A percentile compares a stretch with the other conserved stretches of the same genome.
These are phyloP conservation scores for Pelecanoides urinatrix DNA, from an alignment of 2,113 vertebrate genomes.

Conservation along the genomic window DNA sequence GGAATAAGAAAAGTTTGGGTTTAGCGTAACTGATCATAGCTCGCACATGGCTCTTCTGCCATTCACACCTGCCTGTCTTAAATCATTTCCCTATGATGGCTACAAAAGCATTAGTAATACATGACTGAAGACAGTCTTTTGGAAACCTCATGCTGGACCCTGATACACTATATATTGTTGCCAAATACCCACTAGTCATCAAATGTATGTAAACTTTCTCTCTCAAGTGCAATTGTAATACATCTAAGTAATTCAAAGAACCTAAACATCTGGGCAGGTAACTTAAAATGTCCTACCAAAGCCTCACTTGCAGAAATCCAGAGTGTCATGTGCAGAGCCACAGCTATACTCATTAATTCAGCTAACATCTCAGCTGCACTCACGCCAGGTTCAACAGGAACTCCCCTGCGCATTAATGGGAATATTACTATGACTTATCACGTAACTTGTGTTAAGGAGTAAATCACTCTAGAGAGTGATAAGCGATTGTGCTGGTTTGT, in stretches of 20 bases:
- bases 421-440: not conserved
- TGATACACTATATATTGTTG: not conserved
- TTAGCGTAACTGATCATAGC: not conserved
- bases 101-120: not conserved
- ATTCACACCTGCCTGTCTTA: not conserved
- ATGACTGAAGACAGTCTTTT: not conserved
- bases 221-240: not conserved
- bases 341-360: not conserved
- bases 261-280: not conserved
- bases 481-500: not conserved
- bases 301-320: not conserved
- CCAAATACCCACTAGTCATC: not conserved
- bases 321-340: not conserved
- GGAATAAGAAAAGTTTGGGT: not conserved
- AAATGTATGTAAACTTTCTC: not conserved
- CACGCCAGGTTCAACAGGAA: not conserved
- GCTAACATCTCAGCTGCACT: not conserved
- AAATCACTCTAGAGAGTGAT: not conserved
- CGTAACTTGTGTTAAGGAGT: not conserved
- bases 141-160: not conserved
- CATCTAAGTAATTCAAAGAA: not conserved
- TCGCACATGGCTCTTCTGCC: not conserved
- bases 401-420: accelerated
- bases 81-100: not conserved
- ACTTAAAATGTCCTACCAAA: not conserved